phyloP scores from a whole-genome alignment of 2,888 invertebrate species.

The Eilema caniola region DNA sequence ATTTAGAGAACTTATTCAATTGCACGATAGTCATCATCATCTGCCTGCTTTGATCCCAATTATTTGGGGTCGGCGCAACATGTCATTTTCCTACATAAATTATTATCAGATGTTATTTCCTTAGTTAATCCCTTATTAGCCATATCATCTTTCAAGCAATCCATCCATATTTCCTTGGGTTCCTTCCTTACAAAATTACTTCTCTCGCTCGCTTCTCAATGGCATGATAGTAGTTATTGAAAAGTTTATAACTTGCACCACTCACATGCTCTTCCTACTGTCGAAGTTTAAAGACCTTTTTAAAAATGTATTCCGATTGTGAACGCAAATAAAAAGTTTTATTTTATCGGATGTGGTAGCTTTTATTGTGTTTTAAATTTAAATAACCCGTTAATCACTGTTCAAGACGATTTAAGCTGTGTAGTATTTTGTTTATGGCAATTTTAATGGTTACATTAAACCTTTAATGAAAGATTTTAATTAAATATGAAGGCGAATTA shows the following conservation, averaged over 20 bases:
- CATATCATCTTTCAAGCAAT: too few relatives aligned
- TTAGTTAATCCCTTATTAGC: too few relatives aligned
- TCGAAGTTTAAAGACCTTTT: slow-evolving; percentile 68
- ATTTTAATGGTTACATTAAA: slow-evolving; percentile 7
- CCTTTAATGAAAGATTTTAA: slow-evolving; percentile 1
- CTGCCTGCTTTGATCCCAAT: too few relatives aligned
- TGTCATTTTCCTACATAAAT: too few relatives aligned
- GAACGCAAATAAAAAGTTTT: slow-evolving; percentile 43
- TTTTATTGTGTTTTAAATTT: slow-evolving; percentile 21
- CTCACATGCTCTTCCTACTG: slow-evolving; percentile 47
- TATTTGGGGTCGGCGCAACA: too few relatives aligned
- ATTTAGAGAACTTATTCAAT: too few relatives aligned
- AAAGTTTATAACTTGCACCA: slow-evolving; percentile 20
- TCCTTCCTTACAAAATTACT: too few relatives aligned
- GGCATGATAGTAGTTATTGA: too few relatives aligned
- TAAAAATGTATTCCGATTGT: slow-evolving; percentile 64
- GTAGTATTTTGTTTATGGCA: slow-evolving; percentile 13
- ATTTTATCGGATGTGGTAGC: slow-evolving; percentile 50
- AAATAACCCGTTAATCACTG: slow-evolving; percentile 22
- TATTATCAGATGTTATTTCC: too few relatives aligned
- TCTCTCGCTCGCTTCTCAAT: too few relatives aligned
- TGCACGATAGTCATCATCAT: too few relatives aligned
- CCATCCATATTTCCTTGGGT: too few relatives aligned
- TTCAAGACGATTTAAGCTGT: not conserved
- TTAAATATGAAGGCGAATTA: slow-evolving; percentile 1